Percentiles rank a stretch among this genome's conserved stretches.
Evolutionary conservation across 2,113 vertebrate genomes (phyloP).

Genomic region (Myodes glareolus): DNA sequence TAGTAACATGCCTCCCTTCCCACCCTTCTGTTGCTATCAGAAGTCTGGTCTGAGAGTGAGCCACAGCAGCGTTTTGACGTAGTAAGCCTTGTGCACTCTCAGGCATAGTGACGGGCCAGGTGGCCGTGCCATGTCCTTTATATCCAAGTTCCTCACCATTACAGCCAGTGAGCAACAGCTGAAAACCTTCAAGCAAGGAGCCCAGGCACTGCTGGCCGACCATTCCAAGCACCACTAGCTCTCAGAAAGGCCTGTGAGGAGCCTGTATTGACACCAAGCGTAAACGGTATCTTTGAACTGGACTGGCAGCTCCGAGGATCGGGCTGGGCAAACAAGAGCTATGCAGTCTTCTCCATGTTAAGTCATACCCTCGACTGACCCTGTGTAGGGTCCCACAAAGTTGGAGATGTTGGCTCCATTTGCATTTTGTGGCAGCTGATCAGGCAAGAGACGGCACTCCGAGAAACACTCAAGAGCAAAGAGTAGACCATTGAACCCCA

Average conservation of each 20-base stretch:
- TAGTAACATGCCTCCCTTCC: neutral
- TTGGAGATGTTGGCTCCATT: constrained; percentile 98
- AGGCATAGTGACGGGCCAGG: neutral
- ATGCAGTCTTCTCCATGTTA: constrained; percentile 93
- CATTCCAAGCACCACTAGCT: constrained; percentile 99
- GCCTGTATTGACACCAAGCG: constrained; percentile 98
- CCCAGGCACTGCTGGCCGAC: constrained; percentile 81
- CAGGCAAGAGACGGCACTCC: constrained; percentile 86
- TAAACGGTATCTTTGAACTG: constrained; percentile 94
- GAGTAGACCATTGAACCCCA: constrained; percentile 95
- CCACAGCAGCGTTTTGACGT: no score
- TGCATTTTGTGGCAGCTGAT: constrained; percentile 91
- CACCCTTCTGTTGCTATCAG: neutral
- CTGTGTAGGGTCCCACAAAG: constrained; percentile 98
- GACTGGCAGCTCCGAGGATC: no score
- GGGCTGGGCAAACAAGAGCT: neutral
- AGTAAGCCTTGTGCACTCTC: no score
- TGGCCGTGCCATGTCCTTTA: no score
- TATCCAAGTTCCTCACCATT: neutral
- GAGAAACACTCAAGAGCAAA: constrained; percentile 88
- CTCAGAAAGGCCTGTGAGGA: constrained; percentile 91
- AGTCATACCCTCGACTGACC: constrained; percentile 98
- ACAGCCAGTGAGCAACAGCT: neutral
- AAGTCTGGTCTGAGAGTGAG: neutral
- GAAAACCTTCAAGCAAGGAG: neutral